Conservation (phyloP, 1,140 invertebrate species). For the Drosophila mojavensis region DNA sequence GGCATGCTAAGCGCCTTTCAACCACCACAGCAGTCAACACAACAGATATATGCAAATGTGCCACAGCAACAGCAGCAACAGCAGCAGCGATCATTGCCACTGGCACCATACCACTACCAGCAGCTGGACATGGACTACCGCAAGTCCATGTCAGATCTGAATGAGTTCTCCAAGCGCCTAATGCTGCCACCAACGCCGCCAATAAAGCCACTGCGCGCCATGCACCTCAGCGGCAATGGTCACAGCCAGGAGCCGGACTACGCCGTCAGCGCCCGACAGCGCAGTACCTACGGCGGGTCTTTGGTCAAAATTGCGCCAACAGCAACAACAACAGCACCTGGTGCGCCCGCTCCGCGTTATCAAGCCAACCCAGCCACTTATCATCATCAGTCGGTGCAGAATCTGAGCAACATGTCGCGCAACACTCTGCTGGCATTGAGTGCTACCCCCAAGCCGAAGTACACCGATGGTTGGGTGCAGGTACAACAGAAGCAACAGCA, state of each 20-base stretch:
- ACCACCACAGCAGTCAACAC: constrained; percentile 47
- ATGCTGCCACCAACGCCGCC: constrained; percentile 75
- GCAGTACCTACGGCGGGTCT: constrained; percentile 65
- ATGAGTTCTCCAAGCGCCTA: constrained; percentile 79
- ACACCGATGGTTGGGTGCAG: constrained; percentile 85
- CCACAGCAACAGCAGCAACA: constrained; percentile 61
- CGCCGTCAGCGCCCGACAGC: constrained; percentile 58
- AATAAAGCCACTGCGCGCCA: constrained; percentile 79
- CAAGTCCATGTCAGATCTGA: constrained; percentile 85
- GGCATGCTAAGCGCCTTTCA: constrained; percentile 73
- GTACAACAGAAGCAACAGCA: constrained; percentile 64
- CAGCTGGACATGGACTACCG: constrained; percentile 84
- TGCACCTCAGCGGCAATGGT: constrained; percentile 62
- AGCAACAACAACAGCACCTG: constrained; percentile 9
- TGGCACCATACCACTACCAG: constrained; percentile 61
- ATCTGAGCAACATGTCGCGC: constrained; percentile 87
- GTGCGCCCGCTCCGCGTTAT: constrained; percentile 22
- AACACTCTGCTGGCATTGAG: constrained; percentile 91
- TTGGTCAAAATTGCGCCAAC: constrained; percentile 71
- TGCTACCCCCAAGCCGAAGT: constrained; percentile 89
- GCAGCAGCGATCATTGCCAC: constrained; percentile 42
- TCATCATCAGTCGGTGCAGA: constrained; percentile 76
- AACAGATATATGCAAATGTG: constrained; percentile 63
- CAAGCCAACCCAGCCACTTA: constrained; percentile 54
- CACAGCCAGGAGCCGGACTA: constrained; percentile 64